A percentile compares a stretch with the other conserved stretches of the same genome.
Conservation (phyloP, 2,888 invertebrate genomes). For the Antheraea yamamai region DNA sequence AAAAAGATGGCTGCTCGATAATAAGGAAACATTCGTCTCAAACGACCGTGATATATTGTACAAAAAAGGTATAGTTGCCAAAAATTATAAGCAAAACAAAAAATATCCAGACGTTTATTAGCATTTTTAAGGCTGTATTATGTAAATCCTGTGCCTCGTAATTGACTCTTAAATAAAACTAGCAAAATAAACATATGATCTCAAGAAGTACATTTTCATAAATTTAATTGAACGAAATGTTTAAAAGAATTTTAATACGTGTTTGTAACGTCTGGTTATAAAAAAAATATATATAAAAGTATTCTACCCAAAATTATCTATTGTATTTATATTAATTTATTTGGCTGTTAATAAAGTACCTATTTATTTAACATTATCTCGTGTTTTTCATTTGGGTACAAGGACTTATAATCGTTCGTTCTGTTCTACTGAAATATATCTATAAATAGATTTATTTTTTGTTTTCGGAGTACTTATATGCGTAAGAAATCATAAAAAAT, state of each 20-base stretch:
- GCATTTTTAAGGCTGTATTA: background rate
- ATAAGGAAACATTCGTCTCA: background rate
- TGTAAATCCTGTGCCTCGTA: background rate
- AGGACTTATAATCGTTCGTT: background rate
- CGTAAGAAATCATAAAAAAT: too few relatives aligned
- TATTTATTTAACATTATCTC: background rate
- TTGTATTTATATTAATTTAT: slow-evolving; percentile 3
- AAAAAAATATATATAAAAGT: background rate
- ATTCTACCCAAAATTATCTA: background rate
- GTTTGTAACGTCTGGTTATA: background rate
- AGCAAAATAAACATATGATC: too few relatives aligned
- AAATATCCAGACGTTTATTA: background rate
- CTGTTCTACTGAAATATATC: background rate
- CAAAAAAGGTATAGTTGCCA: background rate
- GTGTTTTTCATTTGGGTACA: background rate
- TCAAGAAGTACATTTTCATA: too few relatives aligned
- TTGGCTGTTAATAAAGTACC: slow-evolving; percentile 17
- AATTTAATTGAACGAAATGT: background rate
- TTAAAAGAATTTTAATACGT: background rate
- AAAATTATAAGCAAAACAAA: slow-evolving; percentile 7
- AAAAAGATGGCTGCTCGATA: background rate
- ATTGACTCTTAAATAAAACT: background rate
- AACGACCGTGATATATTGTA: background rate
- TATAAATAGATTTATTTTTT: background rate
- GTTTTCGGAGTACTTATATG: too few relatives aligned